Percentiles rank a stretch among this genome's conserved stretches.
Evolutionary conservation across 2,888 invertebrate species (phyloP).

Genomic region (Harmothoe impar): DNA sequence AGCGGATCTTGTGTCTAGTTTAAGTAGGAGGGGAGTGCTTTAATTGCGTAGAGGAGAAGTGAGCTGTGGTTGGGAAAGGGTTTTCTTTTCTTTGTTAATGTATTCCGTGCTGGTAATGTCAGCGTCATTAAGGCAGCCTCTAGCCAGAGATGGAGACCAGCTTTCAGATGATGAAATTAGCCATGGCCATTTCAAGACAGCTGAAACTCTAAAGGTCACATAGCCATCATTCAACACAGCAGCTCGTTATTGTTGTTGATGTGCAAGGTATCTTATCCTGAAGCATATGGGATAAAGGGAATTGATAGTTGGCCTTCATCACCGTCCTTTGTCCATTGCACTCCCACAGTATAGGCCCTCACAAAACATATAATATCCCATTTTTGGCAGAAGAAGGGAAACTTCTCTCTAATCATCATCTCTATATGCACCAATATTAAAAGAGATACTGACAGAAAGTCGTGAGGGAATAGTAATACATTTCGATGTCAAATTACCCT

Average conservation of each 20-base stretch:
- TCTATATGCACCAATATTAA: no score
- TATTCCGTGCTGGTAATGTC: conserved; percentile 7
- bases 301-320: no score
- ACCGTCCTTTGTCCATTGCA: no score
- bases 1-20: not conserved
- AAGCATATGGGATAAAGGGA: not conserved
- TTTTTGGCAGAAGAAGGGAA: no score
- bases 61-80: conserved; percentile 5
- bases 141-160: not conserved
- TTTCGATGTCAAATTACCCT: no score
- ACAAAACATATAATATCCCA: no score
- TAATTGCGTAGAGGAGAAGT: conserved; percentile 21
- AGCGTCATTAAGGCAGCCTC: not conserved
- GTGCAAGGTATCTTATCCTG: not conserved
- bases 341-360: no score
- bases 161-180: not conserved
- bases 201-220: conserved; percentile 17
- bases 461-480: no score
- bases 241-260: conserved; percentile 36
- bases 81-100: conserved; percentile 32
- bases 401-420: no score
- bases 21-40: not conserved
- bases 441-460: no score
- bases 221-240: conserved; percentile 24
- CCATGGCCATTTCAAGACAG: conserved; percentile 6